Conservation (phyloP, 2,113 vertebrate species). For the Onychorhynchus coronatus region DNA sequence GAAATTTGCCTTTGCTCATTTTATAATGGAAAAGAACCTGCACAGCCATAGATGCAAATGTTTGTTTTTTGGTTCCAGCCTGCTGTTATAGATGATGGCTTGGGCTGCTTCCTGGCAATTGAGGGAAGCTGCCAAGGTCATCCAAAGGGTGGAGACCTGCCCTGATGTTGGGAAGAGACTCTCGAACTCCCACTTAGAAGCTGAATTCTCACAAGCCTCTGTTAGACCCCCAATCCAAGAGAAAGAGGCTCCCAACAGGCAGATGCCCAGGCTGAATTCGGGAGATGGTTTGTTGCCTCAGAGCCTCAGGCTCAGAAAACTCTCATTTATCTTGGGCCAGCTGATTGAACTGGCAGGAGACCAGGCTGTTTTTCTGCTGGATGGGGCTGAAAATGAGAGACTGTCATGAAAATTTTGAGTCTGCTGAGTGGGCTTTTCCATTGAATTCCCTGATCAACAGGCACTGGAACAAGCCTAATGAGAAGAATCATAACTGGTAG, state of each 20-base stretch:
- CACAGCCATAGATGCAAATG: background rate
- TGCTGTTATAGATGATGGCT: background rate
- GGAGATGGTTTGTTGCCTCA: background rate
- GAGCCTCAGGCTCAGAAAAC: background rate
- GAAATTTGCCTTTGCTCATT: background rate
- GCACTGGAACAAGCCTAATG: background rate
- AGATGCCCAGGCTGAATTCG: background rate
- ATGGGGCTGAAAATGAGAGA: background rate
- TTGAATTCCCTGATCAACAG: background rate
- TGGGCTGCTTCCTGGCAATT: background rate
- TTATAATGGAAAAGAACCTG: background rate
- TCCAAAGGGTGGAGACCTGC: background rate
- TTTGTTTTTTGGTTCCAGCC: background rate
- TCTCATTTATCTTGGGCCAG: background rate
- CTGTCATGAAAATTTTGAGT: background rate
- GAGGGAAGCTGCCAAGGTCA: background rate
- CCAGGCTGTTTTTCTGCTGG: background rate
- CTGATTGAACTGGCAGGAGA: background rate
- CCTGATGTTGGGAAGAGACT: background rate
- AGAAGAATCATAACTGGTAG: background rate
- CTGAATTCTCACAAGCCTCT: background rate
- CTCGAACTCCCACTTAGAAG: background rate
- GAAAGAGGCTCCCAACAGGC: background rate
- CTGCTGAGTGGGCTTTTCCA: background rate
- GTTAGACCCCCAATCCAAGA: background rate